These are phyloP conservation scores for Quadriops clusia DNA, from an alignment of 2,888 invertebrate species.

Conservation along the genomic window DNA sequence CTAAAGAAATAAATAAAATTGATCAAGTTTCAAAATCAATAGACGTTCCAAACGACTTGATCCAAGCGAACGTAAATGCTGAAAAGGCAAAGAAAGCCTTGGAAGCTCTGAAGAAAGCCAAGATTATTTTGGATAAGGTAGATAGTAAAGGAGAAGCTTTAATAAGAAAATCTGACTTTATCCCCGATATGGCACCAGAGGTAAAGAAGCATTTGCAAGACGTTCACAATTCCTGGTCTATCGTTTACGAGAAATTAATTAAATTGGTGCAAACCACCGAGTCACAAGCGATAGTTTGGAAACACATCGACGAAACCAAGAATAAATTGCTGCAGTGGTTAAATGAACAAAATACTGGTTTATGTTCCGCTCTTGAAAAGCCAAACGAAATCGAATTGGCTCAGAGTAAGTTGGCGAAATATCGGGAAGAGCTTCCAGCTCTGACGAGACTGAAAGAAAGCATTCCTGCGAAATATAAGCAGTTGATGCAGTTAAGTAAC, in stretches of 20 bases:
- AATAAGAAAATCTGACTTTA: constrained; percentile 54
- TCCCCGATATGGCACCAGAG: constrained; percentile 53
- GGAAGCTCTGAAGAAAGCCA: constrained; percentile 63
- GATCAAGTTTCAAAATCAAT: constrained; percentile 52
- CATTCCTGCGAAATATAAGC: constrained; percentile 66
- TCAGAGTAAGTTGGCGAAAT: constrained; percentile 65
- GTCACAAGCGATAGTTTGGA: constrained; percentile 85
- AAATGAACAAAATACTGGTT: constrained; percentile 63
- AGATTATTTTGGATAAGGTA: constrained; percentile 63
- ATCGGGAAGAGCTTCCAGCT: constrained; percentile 73
- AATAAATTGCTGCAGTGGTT: constrained; percentile 77
- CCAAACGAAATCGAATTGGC: constrained; percentile 72
- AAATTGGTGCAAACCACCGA: constrained; percentile 71
- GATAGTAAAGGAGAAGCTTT: constrained; percentile 63
- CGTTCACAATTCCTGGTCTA: constrained; percentile 57
- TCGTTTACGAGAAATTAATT: constrained; percentile 56
- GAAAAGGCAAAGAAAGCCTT: constrained; percentile 67
- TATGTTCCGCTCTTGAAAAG: constrained; percentile 65
- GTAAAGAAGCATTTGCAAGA: constrained; percentile 48
- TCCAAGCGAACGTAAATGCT: constrained; percentile 56
- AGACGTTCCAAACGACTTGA: constrained; percentile 58
- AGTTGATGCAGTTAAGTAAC: constrained; percentile 64
- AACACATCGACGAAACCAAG: constrained; percentile 78
- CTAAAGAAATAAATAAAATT: constrained; percentile 57
- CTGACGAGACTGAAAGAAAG: constrained; percentile 65